Percentiles rank a stretch among this genome's conserved stretches.
Conservation (phyloP, 2,113 vertebrate species). For the Pangasianodon hypophthalmus region DNA sequence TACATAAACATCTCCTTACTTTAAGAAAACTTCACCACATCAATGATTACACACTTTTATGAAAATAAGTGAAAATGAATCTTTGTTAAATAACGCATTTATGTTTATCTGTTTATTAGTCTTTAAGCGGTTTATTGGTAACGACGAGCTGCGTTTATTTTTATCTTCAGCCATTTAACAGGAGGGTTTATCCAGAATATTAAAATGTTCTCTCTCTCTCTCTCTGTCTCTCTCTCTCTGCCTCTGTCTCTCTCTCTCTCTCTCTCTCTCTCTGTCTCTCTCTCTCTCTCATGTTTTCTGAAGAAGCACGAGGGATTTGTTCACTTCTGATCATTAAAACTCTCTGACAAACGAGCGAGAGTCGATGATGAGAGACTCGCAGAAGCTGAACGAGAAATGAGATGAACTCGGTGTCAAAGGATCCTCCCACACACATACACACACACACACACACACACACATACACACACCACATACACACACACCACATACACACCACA, state of each 20-base stretch:
- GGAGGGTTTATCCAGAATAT: conserved; percentile 13
- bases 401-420: conserved; percentile 21
- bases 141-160: neutral
- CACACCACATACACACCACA: neutral
- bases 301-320: conserved; percentile 5
- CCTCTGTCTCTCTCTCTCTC: too few species aligned
- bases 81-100: neutral
- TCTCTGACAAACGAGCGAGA: conserved; percentile 29
- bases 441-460: neutral
- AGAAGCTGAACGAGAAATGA: conserved; percentile 60
- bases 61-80: neutral
- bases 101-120: neutral
- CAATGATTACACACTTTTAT: neutral
- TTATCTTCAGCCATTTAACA: neutral
- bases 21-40: neutral
- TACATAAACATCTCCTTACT: neutral
- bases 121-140: neutral
- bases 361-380: conserved; percentile 36
- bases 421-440: conserved; percentile 17
- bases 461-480: neutral
- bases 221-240: conserved; percentile 9
- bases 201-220: neutral
- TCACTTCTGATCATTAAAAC: conserved; percentile 28
- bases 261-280: neutral
- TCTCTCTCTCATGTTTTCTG: neutral